Base-by-base conservation (phyloP, 2,888 invertebrate genomes). In the Perizoma affinitatum region DNA sequence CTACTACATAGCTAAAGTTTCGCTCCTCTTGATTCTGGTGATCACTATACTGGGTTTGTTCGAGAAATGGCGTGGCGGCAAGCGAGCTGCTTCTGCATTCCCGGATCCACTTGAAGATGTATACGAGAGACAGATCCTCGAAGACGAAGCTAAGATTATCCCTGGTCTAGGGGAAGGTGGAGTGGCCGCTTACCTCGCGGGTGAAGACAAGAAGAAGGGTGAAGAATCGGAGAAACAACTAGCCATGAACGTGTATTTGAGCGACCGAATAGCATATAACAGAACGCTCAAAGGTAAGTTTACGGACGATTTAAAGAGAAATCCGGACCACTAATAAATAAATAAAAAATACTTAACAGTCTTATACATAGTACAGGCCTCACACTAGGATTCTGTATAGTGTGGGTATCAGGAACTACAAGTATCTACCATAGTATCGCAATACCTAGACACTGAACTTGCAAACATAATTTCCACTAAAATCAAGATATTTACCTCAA, bases 201-300 rank as follows among this genome's bases (percentile, higher is more conserved):
- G 95, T 0, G 89, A 93, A 36, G 96, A 96, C 52, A 94, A 95
- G 74, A 84, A 86, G 44, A 85, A 69, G 78, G 96, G 96, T 2
- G 96, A 97, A 62, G 93, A 94, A 69, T 93, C 96, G 0, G 94
- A 97, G 81, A 95, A 96, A 74, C 96, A 95, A 78, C 96, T 97
- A 70, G 98, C 98, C 1, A 94, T 98, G 68, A 98, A 98, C 82
- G 95, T 97, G 61, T 94, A 97, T 71, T 93, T 98, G 6, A 98
- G 98, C 81, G 97, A 98, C 80, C 95, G 96, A 79, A 96, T 98
- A 77, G 95, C 97, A 0, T 95, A 97, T 74, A 96, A 97, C 83
- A 93, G 98, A 71, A 95, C 95, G 68, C 85, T 97, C 41, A 94
- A 94, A 78, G 97, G 93, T 90, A 78, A 72, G 65, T 66, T 22